A percentile compares a stretch with the other conserved stretches of the same genome.
Conservation (phyloP, 2,888 invertebrate genomes). For the Cataglyphis cursor region DNA sequence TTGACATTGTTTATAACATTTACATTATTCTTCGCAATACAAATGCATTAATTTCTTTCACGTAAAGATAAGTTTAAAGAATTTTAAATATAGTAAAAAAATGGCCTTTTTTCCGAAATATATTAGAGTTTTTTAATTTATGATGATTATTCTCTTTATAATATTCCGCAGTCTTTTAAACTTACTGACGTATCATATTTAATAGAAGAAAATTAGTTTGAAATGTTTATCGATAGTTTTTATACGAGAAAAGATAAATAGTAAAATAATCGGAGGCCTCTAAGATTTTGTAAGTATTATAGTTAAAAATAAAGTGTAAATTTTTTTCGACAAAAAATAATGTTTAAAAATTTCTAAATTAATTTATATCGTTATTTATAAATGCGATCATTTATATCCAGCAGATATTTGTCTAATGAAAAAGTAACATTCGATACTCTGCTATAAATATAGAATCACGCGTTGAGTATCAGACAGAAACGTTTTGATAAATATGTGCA, state of each 20-base stretch:
- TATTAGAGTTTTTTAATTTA: not conserved
- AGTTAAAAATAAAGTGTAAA: not conserved
- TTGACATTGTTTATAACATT: conserved; percentile 17
- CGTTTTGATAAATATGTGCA: not conserved
- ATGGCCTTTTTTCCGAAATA: not conserved
- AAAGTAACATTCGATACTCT: not conserved
- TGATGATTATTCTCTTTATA: not conserved
- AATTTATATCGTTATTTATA: not conserved
- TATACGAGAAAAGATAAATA: conserved; percentile 1
- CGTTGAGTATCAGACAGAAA: not conserved
- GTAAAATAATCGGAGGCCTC: not conserved
- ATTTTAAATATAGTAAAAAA: not conserved
- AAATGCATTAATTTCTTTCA: not conserved
- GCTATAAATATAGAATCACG: not conserved
- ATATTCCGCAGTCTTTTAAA: not conserved
- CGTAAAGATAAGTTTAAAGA: not conserved
- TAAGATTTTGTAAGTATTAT: not conserved
- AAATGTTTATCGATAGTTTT: conserved; percentile 1
- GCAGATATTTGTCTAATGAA: not conserved
- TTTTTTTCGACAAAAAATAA: not conserved
- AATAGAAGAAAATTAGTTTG: not conserved
- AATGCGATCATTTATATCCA: not conserved
- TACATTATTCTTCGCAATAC: conserved; percentile 13
- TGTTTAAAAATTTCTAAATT: not conserved
- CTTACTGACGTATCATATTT: not conserved